Evolutionary conservation across 2,888 invertebrate species (phyloP).

Genomic region (Leptopilina syphax): DNA sequence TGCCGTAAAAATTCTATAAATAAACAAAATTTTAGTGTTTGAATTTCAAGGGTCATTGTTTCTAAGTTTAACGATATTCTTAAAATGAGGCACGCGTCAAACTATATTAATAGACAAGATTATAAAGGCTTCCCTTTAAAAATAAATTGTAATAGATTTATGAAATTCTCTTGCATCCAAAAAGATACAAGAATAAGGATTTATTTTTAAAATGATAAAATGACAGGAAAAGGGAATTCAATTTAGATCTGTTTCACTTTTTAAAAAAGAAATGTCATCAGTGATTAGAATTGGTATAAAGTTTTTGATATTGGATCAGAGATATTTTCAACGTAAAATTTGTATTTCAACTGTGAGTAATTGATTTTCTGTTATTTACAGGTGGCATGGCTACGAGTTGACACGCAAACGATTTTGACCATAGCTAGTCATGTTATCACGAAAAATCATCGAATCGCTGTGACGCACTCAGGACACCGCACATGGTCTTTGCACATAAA

Average conservation of each 20-base stretch:
- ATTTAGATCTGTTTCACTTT: background rate
- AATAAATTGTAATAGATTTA: too few species aligned
- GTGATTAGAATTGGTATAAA: too few species aligned
- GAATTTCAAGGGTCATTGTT: too few species aligned
- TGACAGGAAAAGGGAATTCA: too few species aligned
- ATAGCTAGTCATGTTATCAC: conserved; percentile 78
- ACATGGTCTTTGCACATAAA: conserved; percentile 78
- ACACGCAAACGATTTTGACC: conserved; percentile 78
- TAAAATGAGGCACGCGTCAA: too few species aligned
- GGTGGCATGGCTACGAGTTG: conserved; percentile 79
- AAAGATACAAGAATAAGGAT: background rate
- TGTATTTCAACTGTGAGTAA: background rate
- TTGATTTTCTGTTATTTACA: conserved; percentile 59
- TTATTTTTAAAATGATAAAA: background rate
- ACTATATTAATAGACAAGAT: too few species aligned
- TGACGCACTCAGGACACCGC: conserved; percentile 77
- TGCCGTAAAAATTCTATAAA: too few species aligned
- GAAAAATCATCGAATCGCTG: conserved; percentile 78
- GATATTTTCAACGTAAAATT: background rate
- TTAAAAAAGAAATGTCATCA: background rate
- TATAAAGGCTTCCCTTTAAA: too few species aligned
- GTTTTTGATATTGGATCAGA: background rate
- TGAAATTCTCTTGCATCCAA: too few species aligned
- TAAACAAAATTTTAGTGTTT: too few species aligned
- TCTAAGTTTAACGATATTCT: too few species aligned